A percentile compares a stretch with the other conserved stretches of the same genome.
Evolutionary conservation across 2,113 vertebrate species (phyloP).

Genomic region (Bambusicola thoracicus): DNA sequence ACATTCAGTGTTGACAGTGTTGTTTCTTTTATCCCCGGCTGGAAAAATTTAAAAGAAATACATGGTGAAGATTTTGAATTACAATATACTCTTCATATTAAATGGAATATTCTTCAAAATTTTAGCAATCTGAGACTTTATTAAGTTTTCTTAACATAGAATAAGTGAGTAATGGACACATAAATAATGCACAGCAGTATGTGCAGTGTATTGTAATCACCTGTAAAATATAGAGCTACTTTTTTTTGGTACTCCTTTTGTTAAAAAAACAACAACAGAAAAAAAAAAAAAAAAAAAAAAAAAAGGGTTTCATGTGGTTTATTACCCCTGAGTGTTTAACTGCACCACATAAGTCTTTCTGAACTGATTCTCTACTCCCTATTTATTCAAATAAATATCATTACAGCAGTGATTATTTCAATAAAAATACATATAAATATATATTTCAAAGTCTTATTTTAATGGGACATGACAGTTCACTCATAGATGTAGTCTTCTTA

Average conservation of each 20-base stretch:
- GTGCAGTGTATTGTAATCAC: not conserved
- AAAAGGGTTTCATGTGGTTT: not conserved
- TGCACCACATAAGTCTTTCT: not conserved
- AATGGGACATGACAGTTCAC: not conserved
- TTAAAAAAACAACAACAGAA: too few relatives aligned
- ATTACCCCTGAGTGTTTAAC: not conserved
- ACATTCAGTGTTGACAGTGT: not conserved
- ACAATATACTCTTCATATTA: not conserved
- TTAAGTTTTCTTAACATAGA: not conserved
- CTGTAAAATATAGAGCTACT: not conserved
- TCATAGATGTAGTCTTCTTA: not conserved
- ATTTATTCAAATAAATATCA: slow-evolving; percentile 14
- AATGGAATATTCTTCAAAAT: not conserved
- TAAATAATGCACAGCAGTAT: not conserved
- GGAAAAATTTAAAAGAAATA: not conserved
- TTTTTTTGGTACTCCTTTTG: not conserved
- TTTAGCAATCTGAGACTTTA: not conserved
- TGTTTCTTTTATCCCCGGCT: not conserved
- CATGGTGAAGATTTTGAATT: not conserved
- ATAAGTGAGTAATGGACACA: not conserved
- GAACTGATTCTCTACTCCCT: not conserved
- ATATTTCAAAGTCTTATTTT: slow-evolving; percentile 20
- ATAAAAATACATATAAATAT: not conserved
- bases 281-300: slow-evolving; percentile 20
- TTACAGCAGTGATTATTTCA: not conserved